A percentile compares a stretch with the other conserved stretches of the same genome.
Evolutionary conservation across 1,140 invertebrate species (phyloP).

Genomic region (Drosophila quadrilineata): DNA sequence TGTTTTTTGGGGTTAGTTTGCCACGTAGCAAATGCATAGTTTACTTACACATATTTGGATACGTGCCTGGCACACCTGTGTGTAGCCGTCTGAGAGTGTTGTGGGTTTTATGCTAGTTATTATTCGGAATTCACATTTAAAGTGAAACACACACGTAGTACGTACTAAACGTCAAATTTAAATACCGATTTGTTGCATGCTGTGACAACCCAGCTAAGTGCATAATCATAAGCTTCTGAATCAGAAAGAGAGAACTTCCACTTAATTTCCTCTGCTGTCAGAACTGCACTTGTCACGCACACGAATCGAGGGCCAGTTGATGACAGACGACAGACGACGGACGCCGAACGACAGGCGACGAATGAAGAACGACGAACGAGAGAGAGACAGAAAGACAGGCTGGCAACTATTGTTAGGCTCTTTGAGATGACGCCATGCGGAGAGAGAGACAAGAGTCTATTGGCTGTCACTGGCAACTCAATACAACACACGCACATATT

Average conservation of each 20-base stretch:
- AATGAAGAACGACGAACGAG: no score
- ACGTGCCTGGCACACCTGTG: neutral
- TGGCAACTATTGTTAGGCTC: no score
- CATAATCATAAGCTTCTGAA: neutral
- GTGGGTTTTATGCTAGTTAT: neutral
- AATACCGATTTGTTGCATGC: neutral
- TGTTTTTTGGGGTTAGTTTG: neutral
- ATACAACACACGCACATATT: neutral
- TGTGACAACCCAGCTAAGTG: neutral
- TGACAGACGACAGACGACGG: no score
- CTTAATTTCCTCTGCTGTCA: constrained; percentile 37
- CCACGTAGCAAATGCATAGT: neutral
- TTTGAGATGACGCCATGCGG: no score
- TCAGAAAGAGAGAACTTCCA: constrained; percentile 22
- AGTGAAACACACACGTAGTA: no score
- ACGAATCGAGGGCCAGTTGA: no score
- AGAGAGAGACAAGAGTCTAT: no score
- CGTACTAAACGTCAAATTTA: neutral
- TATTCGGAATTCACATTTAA: neutral
- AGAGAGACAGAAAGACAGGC: no score
- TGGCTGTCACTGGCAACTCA: neutral
- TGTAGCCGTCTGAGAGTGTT: neutral
- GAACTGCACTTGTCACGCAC: constrained; percentile 6
- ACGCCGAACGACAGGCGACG: no score
- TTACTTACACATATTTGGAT: neutral